A percentile compares a stretch with the other conserved stretches of the same genome.
Conservation (phyloP, 2,888 invertebrate species). For the Leptinotarsa juncta region DNA sequence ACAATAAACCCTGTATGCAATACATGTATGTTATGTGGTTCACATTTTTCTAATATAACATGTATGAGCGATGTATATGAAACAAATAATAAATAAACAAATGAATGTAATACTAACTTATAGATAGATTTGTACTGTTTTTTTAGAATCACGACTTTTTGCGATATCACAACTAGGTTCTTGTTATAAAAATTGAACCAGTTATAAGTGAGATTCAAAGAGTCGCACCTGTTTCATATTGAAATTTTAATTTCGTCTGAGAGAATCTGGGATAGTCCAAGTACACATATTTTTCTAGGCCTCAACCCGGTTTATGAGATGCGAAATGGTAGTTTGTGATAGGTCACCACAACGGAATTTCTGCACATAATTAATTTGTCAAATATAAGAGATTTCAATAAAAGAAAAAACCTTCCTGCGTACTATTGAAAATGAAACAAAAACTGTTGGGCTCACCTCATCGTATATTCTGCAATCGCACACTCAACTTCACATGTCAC, state of each 20-base stretch:
- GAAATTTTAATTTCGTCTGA: not conserved
- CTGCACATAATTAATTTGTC: too few relatives aligned
- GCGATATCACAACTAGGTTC: too few relatives aligned
- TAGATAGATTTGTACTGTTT: too few relatives aligned
- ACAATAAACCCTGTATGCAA: too few relatives aligned
- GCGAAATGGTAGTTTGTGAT: not conserved
- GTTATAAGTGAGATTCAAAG: not conserved
- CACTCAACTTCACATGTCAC: constrained; percentile 9
- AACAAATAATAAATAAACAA: too few relatives aligned
- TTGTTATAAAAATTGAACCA: not conserved
- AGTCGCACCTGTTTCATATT: not conserved
- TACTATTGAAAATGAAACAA: not conserved
- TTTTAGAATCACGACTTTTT: too few relatives aligned
- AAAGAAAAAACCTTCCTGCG: not conserved
- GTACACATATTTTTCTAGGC: constrained; percentile 2
- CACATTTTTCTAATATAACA: too few relatives aligned
- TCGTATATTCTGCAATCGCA: not conserved
- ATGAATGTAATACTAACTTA: too few relatives aligned
- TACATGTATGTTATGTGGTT: too few relatives aligned
- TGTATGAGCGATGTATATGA: too few relatives aligned
- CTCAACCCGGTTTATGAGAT: not conserved
- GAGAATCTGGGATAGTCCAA: constrained; percentile 8
- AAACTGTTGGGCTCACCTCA: constrained; percentile 7
- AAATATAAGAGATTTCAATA: too few relatives aligned
- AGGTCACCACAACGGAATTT: too few relatives aligned